phyloP scores from a whole-genome alignment of 2,113 vertebrate genomes.

The Lycaon pictus region DNA sequence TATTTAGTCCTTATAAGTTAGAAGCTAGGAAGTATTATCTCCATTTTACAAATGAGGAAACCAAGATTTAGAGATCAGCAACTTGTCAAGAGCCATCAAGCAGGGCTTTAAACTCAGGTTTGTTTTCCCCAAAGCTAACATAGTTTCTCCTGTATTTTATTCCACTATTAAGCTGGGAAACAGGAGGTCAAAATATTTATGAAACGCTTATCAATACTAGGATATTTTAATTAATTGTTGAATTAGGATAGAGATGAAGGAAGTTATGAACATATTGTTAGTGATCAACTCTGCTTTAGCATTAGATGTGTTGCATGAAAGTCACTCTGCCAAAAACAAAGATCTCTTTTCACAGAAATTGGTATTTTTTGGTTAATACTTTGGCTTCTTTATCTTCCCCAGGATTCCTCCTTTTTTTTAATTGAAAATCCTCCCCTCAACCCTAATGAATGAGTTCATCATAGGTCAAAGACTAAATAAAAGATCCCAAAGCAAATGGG shows the following conservation, averaged over 20 bases:
- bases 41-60: not conserved
- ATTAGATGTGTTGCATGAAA: not conserved
- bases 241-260: not conserved
- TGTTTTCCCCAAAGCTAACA: slow-evolving; percentile 1
- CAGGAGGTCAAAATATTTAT: slow-evolving; percentile 36
- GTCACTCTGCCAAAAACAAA: not conserved
- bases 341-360: not conserved
- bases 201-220: not conserved
- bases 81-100: not conserved
- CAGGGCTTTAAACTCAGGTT: not conserved
- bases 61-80: not conserved
- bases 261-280: not conserved
- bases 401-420: not conserved
- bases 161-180: not conserved
- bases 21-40: not conserved
- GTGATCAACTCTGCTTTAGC: not conserved
- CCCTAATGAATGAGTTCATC: not conserved
- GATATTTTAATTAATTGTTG: slow-evolving; percentile 18
- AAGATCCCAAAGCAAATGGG: not conserved
- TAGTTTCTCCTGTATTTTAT: not conserved
- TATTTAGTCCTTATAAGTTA: not conserved
- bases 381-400: not conserved
- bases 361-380: not conserved
- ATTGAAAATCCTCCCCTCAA: not conserved
- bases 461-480: not conserved